A percentile compares a stretch with the other conserved stretches of the same genome.
Conservation (phyloP, 2,888 invertebrate species). For the Drosophila nr. perissopoda region DNA sequence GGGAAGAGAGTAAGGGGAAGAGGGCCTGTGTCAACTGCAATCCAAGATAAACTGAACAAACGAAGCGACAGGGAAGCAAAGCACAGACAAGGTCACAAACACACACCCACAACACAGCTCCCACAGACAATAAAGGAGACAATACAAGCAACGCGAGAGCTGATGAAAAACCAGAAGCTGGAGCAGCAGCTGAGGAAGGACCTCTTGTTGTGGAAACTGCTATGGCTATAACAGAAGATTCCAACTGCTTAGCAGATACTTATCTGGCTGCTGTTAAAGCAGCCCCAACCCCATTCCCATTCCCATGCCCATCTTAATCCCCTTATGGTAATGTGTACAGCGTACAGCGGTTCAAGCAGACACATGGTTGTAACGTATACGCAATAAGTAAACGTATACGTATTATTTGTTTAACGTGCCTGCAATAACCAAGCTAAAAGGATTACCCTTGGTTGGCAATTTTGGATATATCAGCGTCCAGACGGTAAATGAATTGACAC, state of each 20-base stretch:
- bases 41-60: slow-evolving; percentile 72
- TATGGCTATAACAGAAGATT: slow-evolving; percentile 70
- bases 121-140: slow-evolving; percentile 34
- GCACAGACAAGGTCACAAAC: slow-evolving; percentile 54
- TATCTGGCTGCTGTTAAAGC: slow-evolving; percentile 47
- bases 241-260: slow-evolving; percentile 77
- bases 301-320: neutral
- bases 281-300: neutral
- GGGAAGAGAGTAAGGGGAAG: neutral
- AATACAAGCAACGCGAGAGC: slow-evolving; percentile 27
- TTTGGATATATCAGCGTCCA: neutral
- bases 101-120: slow-evolving; percentile 7
- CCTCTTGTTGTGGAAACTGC: slow-evolving; percentile 55
- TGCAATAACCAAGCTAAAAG: slow-evolving; percentile 53
- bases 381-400: slow-evolving; percentile 62
- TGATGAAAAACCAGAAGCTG: slow-evolving; percentile 28
- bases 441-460: slow-evolving; percentile 23
- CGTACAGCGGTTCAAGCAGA: slow-evolving; percentile 26
- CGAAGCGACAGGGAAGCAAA: slow-evolving; percentile 56
- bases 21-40: slow-evolving; percentile 60
- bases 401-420: slow-evolving; percentile 71
- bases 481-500: slow-evolving; percentile 3
- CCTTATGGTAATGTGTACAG: neutral
- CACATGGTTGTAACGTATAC: slow-evolving; percentile 58
- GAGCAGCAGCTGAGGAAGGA: slow-evolving; percentile 14